Conservation (phyloP, 92 coral and sea anemone genomes). For the Epizoanthus fatuus region DNA sequence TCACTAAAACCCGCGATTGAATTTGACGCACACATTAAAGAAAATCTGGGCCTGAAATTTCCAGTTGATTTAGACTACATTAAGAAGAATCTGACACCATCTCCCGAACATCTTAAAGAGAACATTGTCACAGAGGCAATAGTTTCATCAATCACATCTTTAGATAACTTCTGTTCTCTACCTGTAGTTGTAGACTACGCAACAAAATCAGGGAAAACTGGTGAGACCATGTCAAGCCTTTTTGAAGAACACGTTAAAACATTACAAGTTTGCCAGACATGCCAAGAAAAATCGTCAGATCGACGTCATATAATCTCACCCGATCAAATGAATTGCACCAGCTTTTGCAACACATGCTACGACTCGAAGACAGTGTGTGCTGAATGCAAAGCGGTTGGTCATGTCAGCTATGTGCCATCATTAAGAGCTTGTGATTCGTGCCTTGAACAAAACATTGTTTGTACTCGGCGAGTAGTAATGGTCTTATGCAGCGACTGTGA, state of each 20-base stretch:
- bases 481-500: no score
- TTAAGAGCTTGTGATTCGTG: conserved; percentile 24
- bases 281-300: conserved; percentile 37
- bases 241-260: conserved; percentile 46
- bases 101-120: conserved; percentile 43
- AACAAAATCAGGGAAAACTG: conserved; percentile 54
- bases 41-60: conserved; percentile 43
- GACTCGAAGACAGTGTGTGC: conserved; percentile 47
- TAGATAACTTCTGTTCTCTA: conserved; percentile 55
- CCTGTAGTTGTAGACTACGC: conserved; percentile 67
- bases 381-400: conserved; percentile 55
- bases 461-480: no score
- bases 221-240: conserved; percentile 25
- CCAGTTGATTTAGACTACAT: conserved; percentile 46
- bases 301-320: conserved; percentile 23
- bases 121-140: conserved; percentile 70
- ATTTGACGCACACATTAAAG: conserved; percentile 53
- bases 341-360: conserved; percentile 57
- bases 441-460: no score
- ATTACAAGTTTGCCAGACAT: conserved; percentile 44
- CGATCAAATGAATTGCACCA: conserved; percentile 34
- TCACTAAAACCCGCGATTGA: conserved; percentile 70
- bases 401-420: conserved; percentile 38
- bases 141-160: conserved; percentile 66
- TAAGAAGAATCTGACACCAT: conserved; percentile 48